Percentiles rank a stretch among this genome's conserved stretches.
Conservation (phyloP, 2,888 invertebrate genomes). For the Melanophora roralis region DNA sequence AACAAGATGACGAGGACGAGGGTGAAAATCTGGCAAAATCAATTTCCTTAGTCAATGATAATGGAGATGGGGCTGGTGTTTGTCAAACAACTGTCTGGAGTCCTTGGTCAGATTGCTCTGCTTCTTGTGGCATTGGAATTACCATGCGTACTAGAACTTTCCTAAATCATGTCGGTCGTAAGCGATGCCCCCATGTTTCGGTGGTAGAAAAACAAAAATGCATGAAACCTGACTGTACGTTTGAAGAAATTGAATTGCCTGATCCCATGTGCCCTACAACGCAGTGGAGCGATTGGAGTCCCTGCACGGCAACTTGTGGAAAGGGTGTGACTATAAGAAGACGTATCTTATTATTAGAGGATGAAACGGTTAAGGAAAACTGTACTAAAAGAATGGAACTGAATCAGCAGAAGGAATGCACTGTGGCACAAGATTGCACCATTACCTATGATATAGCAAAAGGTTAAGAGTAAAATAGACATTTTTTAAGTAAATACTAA, state of each 20-base stretch:
- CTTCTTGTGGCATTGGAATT: slow-evolving; percentile 88
- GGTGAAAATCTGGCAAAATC: slow-evolving; percentile 75
- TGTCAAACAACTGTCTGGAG: slow-evolving; percentile 75
- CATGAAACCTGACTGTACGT: slow-evolving; percentile 83
- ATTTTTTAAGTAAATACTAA: not conserved
- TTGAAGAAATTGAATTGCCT: slow-evolving; percentile 77
- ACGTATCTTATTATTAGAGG: slow-evolving; percentile 83
- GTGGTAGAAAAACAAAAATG: slow-evolving; percentile 87
- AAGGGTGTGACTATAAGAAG: slow-evolving; percentile 85
- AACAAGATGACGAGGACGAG: slow-evolving; percentile 74
- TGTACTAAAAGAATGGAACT: slow-evolving; percentile 85
- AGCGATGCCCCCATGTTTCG: slow-evolving; percentile 87
- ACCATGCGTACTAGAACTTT: slow-evolving; percentile 87
- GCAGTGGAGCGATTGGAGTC: slow-evolving; percentile 94
- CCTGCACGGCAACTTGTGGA: slow-evolving; percentile 93
- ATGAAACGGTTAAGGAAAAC: slow-evolving; percentile 80
- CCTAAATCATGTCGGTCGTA: slow-evolving; percentile 85
- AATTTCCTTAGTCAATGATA: slow-evolving; percentile 70
- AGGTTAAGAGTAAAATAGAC: slow-evolving; percentile 78
- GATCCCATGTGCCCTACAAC: slow-evolving; percentile 84
- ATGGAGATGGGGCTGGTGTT: slow-evolving; percentile 75
- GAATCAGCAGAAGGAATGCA: slow-evolving; percentile 86
- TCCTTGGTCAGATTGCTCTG: slow-evolving; percentile 86
- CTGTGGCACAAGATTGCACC: slow-evolving; percentile 82
- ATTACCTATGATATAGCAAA: slow-evolving; percentile 87